Percentiles rank a stretch among this genome's conserved stretches.
Conservation (phyloP, 1,140 invertebrate genomes). For the Drosophila orena region DNA sequence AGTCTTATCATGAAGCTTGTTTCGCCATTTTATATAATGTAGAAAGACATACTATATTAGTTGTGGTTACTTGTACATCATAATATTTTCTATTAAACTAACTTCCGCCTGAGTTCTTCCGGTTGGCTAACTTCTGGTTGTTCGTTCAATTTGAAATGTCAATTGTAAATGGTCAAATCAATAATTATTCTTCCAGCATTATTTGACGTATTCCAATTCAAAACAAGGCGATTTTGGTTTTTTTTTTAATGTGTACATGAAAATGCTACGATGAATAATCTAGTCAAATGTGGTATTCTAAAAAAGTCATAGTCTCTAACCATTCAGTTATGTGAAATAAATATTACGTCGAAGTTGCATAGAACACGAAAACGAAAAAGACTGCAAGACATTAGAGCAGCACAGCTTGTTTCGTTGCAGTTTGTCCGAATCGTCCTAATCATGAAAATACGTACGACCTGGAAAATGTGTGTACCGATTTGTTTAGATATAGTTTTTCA, state of each 20-base stretch:
- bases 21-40: slow-evolving; percentile 5
- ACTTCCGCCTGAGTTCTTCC: slow-evolving; percentile 10
- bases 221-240: background rate
- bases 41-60: slow-evolving; percentile 4
- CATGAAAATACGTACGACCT: background rate
- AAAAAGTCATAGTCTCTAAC: background rate
- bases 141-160: slow-evolving; percentile 1
- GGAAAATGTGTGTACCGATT: background rate
- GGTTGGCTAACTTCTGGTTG: slow-evolving; percentile 2
- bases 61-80: slow-evolving; percentile 1
- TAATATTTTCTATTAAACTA: background rate
- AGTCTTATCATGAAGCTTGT: slow-evolving; percentile 11
- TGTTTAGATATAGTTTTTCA: background rate
- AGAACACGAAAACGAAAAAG: background rate
- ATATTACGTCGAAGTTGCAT: background rate
- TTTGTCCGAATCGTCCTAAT: background rate
- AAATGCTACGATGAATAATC: background rate
- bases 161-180: slow-evolving; percentile 1
- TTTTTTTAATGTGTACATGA: background rate
- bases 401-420: background rate
- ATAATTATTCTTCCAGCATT: background rate
- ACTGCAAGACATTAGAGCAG: background rate
- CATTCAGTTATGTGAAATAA: background rate
- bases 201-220: background rate
- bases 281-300: background rate